Percentiles rank a stretch among this genome's conserved stretches.
phyloP scores from a whole-genome alignment of 2,888 invertebrate species.

The Dermolepida albohirtum region DNA sequence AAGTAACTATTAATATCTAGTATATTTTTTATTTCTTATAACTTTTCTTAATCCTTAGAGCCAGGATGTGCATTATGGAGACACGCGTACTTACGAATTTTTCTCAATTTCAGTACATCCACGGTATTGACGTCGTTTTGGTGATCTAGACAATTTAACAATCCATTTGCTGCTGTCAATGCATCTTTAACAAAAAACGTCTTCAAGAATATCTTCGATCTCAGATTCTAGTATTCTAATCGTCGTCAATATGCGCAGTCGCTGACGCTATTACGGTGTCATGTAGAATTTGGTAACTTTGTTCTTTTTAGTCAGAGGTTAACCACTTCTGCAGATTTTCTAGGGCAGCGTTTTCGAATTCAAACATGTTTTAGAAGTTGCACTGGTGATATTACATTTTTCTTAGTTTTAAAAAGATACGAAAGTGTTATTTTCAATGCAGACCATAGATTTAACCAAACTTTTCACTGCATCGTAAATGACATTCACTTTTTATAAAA shows the following conservation, averaged over 20 bases:
- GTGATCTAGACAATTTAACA: too few relatives aligned
- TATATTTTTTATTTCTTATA: too few relatives aligned
- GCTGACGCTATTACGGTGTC: slow-evolving; percentile 2
- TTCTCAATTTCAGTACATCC: too few relatives aligned
- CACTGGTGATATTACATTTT: too few relatives aligned
- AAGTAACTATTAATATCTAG: too few relatives aligned
- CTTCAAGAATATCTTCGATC: neutral
- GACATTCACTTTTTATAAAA: slow-evolving; percentile 9
- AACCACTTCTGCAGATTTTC: slow-evolving; percentile 14
- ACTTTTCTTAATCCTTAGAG: too few relatives aligned
- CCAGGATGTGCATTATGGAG: too few relatives aligned
- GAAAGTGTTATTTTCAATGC: too few relatives aligned
- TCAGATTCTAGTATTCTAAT: too few relatives aligned
- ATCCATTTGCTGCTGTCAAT: neutral
- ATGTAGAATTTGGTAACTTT: slow-evolving; percentile 10
- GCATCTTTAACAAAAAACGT: neutral
- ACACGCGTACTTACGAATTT: too few relatives aligned
- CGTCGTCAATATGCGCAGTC: neutral
- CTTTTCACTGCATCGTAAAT: slow-evolving; percentile 6
- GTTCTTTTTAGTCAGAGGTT: slow-evolving; percentile 15
- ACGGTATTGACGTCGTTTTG: too few relatives aligned
- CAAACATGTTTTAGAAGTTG: neutral
- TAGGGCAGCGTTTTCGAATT: neutral
- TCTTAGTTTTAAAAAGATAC: too few relatives aligned
- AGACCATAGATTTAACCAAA: neutral